Percentiles rank a stretch among this genome's conserved stretches.
phyloP scores from a whole-genome alignment of 2,888 invertebrate species.

The Odontothrips loti region DNA sequence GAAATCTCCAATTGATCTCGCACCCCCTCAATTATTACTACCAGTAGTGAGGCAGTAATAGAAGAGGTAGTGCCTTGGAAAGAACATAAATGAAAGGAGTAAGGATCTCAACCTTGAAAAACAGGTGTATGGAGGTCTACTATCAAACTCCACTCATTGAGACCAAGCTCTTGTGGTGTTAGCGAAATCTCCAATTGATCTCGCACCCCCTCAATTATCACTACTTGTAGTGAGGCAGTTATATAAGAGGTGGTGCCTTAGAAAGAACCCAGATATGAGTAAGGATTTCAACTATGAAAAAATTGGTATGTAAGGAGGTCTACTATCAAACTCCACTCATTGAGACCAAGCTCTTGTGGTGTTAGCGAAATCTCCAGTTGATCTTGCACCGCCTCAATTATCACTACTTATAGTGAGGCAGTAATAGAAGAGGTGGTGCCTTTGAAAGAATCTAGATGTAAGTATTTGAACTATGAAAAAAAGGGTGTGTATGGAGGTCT shows the following conservation, averaged over 20 bases:
- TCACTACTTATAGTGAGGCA: slow-evolving; percentile 7
- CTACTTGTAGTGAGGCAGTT: neutral
- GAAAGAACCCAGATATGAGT: neutral
- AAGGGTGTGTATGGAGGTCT: neutral
- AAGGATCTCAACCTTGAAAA: too few relatives aligned
- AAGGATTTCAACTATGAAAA: neutral
- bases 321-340: slow-evolving; percentile 25
- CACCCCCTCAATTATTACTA: neutral
- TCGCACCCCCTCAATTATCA: neutral
- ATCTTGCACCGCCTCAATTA: neutral
- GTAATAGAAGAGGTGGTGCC: neutral
- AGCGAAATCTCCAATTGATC: neutral
- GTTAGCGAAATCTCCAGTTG: neutral
- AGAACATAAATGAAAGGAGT: too few relatives aligned
- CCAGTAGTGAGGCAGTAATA: neutral
- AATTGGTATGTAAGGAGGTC: neutral
- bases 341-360: neutral
- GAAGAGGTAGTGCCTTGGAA: too few relatives aligned
- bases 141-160: slow-evolving; percentile 20
- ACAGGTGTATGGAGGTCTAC: slow-evolving; percentile 2
- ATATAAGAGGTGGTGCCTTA: neutral
- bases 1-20: neutral
- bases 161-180: neutral
- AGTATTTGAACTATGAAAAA: neutral
- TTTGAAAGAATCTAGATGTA: too few relatives aligned